Evolutionary conservation across 2,113 vertebrate genomes (phyloP).

Genomic region (Apodemus sylvaticus): DNA sequence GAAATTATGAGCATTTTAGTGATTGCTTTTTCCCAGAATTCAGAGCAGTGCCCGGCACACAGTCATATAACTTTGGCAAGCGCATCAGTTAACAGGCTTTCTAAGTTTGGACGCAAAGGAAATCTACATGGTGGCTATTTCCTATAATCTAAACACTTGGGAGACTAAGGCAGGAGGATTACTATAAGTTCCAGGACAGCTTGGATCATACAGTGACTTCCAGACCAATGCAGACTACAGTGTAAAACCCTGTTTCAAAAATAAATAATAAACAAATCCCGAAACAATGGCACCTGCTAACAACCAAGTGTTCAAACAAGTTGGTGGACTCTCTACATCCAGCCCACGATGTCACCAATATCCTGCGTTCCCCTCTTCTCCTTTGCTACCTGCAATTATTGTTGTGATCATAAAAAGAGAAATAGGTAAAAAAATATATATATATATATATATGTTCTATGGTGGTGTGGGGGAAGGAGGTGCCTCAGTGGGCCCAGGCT

Average conservation of each 20-base stretch:
- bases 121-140: background rate
- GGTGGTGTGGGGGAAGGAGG: too few species aligned
- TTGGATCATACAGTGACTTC: background rate
- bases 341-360: background rate
- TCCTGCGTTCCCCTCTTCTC: background rate
- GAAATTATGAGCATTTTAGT: slow-evolving; percentile 20
- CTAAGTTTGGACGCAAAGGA: background rate
- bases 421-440: too few species aligned
- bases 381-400: background rate
- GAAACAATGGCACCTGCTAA: background rate
- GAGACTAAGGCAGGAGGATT: background rate
- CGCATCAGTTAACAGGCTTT: background rate
- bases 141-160: background rate
- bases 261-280: background rate
- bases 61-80: background rate
- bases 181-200: background rate
- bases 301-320: background rate
- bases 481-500: too few species aligned
- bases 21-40: background rate
- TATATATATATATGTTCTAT: too few species aligned
- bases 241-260: background rate
- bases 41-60: background rate
- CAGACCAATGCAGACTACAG: background rate
- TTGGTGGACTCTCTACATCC: too few species aligned
- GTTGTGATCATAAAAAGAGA: too few species aligned